phyloP scores from a whole-genome alignment of 2,113 vertebrate species.

The Thalassoma bifasciatum region DNA sequence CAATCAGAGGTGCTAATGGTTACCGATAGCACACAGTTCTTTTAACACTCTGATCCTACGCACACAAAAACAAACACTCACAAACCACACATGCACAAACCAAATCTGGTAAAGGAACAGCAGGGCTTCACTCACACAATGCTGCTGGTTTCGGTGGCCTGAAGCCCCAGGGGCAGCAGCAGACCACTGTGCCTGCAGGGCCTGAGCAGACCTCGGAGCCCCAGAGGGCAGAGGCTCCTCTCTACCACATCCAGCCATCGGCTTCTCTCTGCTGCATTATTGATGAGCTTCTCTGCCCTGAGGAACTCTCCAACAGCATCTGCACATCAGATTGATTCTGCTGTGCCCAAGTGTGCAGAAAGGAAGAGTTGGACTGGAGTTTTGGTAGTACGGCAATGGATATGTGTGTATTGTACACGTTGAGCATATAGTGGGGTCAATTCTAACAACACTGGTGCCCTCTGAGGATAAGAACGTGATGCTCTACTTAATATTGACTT shows the following conservation, averaged over 20 bases:
- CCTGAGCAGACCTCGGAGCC: slow-evolving; percentile 51
- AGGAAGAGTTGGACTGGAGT: slow-evolving; percentile 16
- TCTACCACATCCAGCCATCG: slow-evolving; percentile 43
- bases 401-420: background rate
- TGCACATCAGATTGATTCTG: slow-evolving; percentile 30
- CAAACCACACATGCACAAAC: slow-evolving; percentile 15
- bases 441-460: too few relatives aligned
- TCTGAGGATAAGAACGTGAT: too few relatives aligned
- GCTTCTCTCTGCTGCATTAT: slow-evolving; percentile 70
- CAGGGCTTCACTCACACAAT: slow-evolving; percentile 54
- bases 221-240: slow-evolving; percentile 59
- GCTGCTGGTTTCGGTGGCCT: slow-evolving; percentile 62
- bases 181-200: slow-evolving; percentile 66
- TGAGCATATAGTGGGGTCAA: background rate
- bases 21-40: slow-evolving; percentile 40
- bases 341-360: slow-evolving; percentile 26
- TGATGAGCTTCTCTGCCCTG: slow-evolving; percentile 59
- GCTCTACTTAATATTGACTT: too few relatives aligned
- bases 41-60: slow-evolving; percentile 18
- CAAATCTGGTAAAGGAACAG: slow-evolving; percentile 56
- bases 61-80: slow-evolving; percentile 53
- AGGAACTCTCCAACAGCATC: slow-evolving; percentile 43
- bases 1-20: slow-evolving; percentile 65
- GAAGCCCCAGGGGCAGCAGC: slow-evolving; percentile 63
- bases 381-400: slow-evolving; percentile 19